Evolutionary conservation across 2,113 vertebrate species (phyloP).

Genomic region (Hypocryptadius cinnamomeus): DNA sequence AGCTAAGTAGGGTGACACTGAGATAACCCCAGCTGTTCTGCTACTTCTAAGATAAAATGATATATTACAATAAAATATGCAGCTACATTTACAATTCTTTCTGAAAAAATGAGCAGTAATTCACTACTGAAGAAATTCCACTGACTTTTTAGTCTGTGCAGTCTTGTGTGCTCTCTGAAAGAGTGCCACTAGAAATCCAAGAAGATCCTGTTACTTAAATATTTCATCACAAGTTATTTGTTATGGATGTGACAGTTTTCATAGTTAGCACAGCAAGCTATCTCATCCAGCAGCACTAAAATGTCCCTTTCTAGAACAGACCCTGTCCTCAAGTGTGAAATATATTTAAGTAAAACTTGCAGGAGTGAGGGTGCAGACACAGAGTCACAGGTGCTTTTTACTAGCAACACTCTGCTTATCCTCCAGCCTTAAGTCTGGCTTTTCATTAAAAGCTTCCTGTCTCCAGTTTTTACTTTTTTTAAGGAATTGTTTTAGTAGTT

Average conservation of each 20-base stretch:
- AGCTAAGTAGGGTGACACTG: neutral
- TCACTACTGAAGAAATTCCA: neutral
- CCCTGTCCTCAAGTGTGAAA: neutral
- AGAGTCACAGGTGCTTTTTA: neutral
- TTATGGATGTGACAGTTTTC: conserved; percentile 28
- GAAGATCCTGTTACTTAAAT: conserved; percentile 42
- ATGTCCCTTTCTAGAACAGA: neutral
- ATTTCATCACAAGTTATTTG: conserved; percentile 50
- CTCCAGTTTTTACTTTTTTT: neutral
- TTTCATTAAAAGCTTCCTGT: neutral
- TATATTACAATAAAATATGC: neutral
- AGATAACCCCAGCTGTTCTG: neutral
- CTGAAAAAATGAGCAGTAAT: conserved; percentile 17
- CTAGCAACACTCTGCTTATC: neutral
- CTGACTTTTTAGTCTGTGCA: neutral
- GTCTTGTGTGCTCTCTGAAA: neutral
- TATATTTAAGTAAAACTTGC: neutral
- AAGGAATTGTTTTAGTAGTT: neutral
- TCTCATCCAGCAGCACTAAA: neutral
- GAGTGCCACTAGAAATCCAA: conserved; percentile 17
- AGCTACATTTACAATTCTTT: neutral
- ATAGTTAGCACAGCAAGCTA: neutral
- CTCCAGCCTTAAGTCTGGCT: neutral
- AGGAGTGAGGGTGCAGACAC: neutral
- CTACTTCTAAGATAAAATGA: neutral